Evolutionary conservation across 2,113 vertebrate species (phyloP).

Genomic region (Seriola quinqueradiata): DNA sequence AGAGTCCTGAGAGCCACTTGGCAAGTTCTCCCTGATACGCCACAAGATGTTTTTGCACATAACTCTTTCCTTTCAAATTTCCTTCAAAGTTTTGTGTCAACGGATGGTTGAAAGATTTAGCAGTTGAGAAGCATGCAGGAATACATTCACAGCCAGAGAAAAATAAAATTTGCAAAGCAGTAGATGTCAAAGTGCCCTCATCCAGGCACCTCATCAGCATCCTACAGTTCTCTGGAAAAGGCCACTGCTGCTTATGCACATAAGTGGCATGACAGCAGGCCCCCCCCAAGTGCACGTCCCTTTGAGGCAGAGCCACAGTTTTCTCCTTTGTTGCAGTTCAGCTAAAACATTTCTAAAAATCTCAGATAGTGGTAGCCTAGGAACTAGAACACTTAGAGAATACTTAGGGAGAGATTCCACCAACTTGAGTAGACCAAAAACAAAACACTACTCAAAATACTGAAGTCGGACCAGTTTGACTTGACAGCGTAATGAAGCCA

Average conservation of each 20-base stretch:
- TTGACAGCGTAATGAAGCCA: slow-evolving; percentile 22
- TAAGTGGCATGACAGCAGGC: slow-evolving; percentile 42
- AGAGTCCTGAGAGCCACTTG: slow-evolving; percentile 24
- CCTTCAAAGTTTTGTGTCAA: slow-evolving; percentile 60
- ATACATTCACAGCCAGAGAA: slow-evolving; percentile 26
- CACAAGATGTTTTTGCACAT: slow-evolving; percentile 45
- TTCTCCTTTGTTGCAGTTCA: slow-evolving; percentile 42
- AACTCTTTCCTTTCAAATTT: slow-evolving; percentile 55
- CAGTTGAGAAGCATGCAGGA: slow-evolving; percentile 28
- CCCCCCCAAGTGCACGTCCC: slow-evolving; percentile 25
- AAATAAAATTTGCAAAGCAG: slow-evolving; percentile 47
- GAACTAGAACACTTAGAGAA: slow-evolving; percentile 24
- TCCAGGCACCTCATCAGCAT: slow-evolving; percentile 56
- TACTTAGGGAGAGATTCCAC: neutral
- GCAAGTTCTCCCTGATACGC: slow-evolving; percentile 19
- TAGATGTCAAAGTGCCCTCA: slow-evolving; percentile 57
- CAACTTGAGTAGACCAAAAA: neutral
- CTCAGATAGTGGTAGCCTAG: slow-evolving; percentile 27
- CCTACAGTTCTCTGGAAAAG: slow-evolving; percentile 40
- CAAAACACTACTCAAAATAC: neutral
- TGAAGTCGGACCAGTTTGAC: slow-evolving; percentile 9
- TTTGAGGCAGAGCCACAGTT: slow-evolving; percentile 42
- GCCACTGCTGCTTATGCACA: slow-evolving; percentile 43
- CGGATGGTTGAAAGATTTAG: slow-evolving; percentile 53
- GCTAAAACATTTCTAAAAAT: slow-evolving; percentile 44